Evolutionary conservation across 2,113 vertebrate genomes (phyloP).

Genomic region (Microtus montanus): DNA sequence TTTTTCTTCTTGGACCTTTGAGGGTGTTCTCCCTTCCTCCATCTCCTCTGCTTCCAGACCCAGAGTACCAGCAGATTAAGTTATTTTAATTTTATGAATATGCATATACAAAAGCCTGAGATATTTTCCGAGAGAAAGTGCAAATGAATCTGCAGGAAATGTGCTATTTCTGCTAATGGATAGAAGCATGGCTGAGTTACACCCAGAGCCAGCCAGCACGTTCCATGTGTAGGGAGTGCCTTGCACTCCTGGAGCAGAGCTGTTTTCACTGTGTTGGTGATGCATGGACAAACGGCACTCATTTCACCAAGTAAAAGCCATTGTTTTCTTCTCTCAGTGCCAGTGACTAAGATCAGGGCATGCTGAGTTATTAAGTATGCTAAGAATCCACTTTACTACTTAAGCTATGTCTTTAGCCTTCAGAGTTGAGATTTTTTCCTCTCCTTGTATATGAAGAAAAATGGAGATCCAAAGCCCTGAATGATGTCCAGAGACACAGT

Average conservation of each 20-base stretch:
- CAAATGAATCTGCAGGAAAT: constrained; percentile 66
- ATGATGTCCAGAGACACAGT: not conserved
- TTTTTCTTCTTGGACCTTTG: constrained; percentile 37
- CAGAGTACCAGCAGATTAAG: constrained; percentile 63
- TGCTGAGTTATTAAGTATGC: not conserved
- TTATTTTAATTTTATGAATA: constrained; percentile 77
- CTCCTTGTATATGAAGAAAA: not conserved
- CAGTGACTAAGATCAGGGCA: not conserved
- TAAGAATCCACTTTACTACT: not conserved
- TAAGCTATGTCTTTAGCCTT: not conserved
- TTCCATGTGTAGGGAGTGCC: constrained; percentile 3
- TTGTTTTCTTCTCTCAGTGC: not conserved
- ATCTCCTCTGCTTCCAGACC: not conserved
- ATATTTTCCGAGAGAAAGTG: constrained; percentile 74
- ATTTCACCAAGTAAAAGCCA: not conserved
- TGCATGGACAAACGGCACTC: not conserved
- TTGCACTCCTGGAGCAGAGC: constrained; percentile 62
- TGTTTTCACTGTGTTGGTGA: constrained; percentile 35
- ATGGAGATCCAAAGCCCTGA: not conserved
- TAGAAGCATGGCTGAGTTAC: constrained; percentile 51
- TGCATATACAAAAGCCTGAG: constrained; percentile 64
- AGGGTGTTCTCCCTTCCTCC: constrained; percentile 36
- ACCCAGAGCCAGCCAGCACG: constrained; percentile 35
- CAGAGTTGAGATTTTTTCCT: not conserved
- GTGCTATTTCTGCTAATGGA: constrained; percentile 38